These are phyloP conservation scores for Caenorhabditis plicata DNA, from an alignment of 2,888 invertebrate species.

Conservation along the genomic window DNA sequence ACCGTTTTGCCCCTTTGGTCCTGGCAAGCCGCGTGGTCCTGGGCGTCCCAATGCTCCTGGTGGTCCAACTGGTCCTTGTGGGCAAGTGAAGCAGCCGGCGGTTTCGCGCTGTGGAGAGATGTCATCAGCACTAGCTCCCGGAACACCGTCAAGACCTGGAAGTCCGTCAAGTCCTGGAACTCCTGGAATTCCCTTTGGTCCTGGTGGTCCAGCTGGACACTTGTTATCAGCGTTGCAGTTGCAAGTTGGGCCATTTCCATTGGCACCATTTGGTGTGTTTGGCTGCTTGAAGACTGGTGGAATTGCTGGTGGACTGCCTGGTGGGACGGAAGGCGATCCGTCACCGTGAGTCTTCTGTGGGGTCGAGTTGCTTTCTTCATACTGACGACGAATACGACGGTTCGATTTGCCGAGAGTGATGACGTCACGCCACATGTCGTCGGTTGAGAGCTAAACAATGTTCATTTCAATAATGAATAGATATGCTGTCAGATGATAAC, in stretches of 20 bases:
- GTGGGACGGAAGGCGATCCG: constrained; percentile 46
- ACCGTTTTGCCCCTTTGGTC: constrained; percentile 59
- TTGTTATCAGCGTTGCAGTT: constrained; percentile 53
- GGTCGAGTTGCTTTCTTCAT: constrained; percentile 30
- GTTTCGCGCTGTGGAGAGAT: constrained; percentile 57
- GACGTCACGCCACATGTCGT: constrained; percentile 63
- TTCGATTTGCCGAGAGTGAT: constrained; percentile 45
- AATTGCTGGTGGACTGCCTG: constrained; percentile 48
- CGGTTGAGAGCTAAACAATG: constrained; percentile 47
- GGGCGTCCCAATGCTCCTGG: constrained; percentile 61
- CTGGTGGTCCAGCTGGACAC: constrained; percentile 60
- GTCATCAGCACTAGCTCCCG: constrained; percentile 58
- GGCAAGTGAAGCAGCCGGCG: constrained; percentile 62
- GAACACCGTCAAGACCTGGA: constrained; percentile 56
- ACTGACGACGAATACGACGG: constrained; percentile 47
- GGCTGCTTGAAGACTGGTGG: constrained; percentile 52
- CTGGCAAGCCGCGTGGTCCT: constrained; percentile 58
- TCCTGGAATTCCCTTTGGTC: constrained; percentile 59
- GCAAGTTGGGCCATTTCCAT: constrained; percentile 40
- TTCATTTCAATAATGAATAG: neutral
- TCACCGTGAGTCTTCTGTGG: constrained; percentile 36
- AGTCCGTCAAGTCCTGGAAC: constrained; percentile 55
- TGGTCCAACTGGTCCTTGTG: constrained; percentile 58
- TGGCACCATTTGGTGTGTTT: constrained; percentile 41
- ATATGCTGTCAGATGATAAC: neutral